Evolutionary conservation across 1,140 invertebrate genomes (phyloP), one percentile per base, ranked within the genome.

Genomic region (Metopolophium dirhodum): DNA sequence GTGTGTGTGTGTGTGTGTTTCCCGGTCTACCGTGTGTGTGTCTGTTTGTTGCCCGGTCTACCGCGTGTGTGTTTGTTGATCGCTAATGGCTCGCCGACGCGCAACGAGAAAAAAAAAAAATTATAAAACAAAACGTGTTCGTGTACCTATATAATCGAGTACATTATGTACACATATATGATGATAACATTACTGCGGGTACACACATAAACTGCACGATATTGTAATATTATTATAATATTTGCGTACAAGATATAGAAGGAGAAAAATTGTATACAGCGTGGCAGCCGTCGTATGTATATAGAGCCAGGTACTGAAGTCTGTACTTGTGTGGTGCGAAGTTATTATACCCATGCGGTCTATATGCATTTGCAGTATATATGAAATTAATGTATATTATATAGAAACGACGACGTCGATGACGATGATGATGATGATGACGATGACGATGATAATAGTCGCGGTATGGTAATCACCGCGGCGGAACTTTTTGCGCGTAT

Each of bases 11-110:
- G 22, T 41, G 20, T 41, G 20, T 51, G 49, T 51, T 49, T 7
- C 8, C 11, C 41, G 41, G 47, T 49, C 68, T 77, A n/a, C 77
- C 18, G 30, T 57, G 57, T 90, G 35, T 90, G 35, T n/a, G n/a
- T 51, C 14, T 51, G 49, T 49, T 0, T 35, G 18, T 35, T 30
- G 9, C 22, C 26, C 54, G 68, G 68, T 92, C 57, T 82, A 91
- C 91, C 77, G 91, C 77, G 91, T 57, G 91, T 92, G 91, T 85
- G 91, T 92, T 92, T 92, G 91, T 85, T 51, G 91, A 92, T 85
- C 91, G 82, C 91, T 92, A 92, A 92, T 92, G 91, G 91, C 85
- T 92, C 47, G 49, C 35, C 68, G 68, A 37, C 91, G 68, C 45
- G 57, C 30, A 49, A 68, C 22, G 35, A 83, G 82, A 82, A 82